These are phyloP conservation scores for Scotopteryx bipunctaria DNA, from an alignment of 2,888 invertebrate species.

Conservation along the genomic window DNA sequence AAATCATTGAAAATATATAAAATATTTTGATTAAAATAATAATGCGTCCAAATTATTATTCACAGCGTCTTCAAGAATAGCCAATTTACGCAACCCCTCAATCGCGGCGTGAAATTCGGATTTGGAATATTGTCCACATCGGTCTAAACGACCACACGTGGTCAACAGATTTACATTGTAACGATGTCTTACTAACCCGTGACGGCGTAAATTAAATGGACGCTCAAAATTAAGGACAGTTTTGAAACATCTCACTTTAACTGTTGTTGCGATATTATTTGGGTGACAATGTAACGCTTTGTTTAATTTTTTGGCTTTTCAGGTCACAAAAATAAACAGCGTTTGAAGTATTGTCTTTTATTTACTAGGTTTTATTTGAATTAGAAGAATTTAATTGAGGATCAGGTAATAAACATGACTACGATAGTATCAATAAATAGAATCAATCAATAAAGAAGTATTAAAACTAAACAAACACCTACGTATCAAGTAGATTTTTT, in stretches of 20 bases:
- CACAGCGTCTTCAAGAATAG: conserved; percentile 19
- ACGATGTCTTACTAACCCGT: conserved; percentile 38
- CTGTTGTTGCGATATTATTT: conserved; percentile 5
- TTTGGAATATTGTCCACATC: conserved; percentile 51
- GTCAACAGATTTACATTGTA: conserved; percentile 51
- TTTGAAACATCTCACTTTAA: conserved; percentile 27
- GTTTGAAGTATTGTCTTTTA: no score
- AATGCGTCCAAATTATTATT: neutral
- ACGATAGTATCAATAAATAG: no score
- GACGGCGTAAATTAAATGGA: conserved; percentile 36
- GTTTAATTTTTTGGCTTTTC: neutral
- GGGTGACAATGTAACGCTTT: conserved; percentile 9
- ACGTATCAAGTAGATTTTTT: no score
- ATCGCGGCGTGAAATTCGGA: conserved; percentile 45
- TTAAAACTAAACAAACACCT: no score
- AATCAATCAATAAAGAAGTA: no score
- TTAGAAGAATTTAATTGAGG: no score
- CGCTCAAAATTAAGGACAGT: conserved; percentile 25
- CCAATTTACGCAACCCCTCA: conserved; percentile 45
- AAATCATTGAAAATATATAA: no score
- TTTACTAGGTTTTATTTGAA: no score
- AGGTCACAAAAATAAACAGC: neutral
- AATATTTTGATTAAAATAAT: no score
- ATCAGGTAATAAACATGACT: no score
- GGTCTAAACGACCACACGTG: conserved; percentile 62